Conservation (phyloP, 1,140 invertebrate genomes). For the Contarinia nasturtii region DNA sequence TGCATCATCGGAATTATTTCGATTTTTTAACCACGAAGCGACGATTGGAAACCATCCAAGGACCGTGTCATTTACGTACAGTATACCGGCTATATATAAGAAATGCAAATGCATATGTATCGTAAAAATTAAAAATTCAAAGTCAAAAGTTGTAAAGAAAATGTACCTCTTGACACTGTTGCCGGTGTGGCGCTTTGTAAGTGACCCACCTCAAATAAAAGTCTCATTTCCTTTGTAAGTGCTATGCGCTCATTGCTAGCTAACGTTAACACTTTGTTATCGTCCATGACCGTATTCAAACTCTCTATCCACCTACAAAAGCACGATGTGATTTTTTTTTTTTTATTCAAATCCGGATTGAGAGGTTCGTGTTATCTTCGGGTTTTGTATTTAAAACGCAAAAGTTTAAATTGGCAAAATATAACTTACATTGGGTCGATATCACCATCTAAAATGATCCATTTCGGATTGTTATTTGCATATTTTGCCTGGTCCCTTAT, state of each 20-base stretch:
- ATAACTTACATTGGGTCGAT: conserved; percentile 76
- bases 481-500: conserved; percentile 85
- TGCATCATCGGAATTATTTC: conserved; percentile 46
- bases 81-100: conserved; percentile 78
- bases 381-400: too few species aligned
- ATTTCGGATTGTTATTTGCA: conserved; percentile 66
- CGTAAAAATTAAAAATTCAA: conserved; percentile 40
- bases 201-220: conserved; percentile 83
- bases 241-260: conserved; percentile 89
- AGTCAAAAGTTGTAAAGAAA: conserved; percentile 42
- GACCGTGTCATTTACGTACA: conserved; percentile 75
- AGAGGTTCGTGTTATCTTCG: too few species aligned
- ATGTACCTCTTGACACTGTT: conserved; percentile 58
- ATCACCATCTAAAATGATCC: conserved; percentile 90
- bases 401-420: too few species aligned
- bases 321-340: too few species aligned
- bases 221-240: conserved; percentile 69
- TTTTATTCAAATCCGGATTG: too few species aligned
- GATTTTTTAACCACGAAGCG: conserved; percentile 77
- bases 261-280: conserved; percentile 72
- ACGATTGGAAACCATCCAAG: conserved; percentile 85
- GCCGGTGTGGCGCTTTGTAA: conserved; percentile 83
- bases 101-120: conserved; percentile 35
- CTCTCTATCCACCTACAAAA: conserved; percentile 64
- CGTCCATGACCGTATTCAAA: conserved; percentile 72